These are phyloP conservation scores for Synergus gifuensis DNA, from an alignment of 2,888 invertebrate species.

Conservation along the genomic window DNA sequence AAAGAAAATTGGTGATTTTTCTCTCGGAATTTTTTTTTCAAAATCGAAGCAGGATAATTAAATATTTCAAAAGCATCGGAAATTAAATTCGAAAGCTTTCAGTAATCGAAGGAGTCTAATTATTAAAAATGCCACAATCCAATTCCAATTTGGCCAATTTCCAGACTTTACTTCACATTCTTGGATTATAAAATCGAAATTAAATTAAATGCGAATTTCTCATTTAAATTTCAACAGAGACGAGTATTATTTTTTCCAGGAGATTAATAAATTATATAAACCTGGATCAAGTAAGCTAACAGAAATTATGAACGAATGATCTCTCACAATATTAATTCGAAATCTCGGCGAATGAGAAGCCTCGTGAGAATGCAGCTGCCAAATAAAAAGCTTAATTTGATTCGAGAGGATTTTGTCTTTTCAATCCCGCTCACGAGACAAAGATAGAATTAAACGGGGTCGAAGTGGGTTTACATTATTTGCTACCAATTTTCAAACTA, in stretches of 20 bases:
- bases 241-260: background rate
- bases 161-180: no score
- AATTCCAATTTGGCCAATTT: background rate
- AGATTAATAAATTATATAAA: background rate
- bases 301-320: background rate
- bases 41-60: background rate
- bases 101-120: background rate
- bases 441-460: constrained; percentile 30
- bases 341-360: background rate
- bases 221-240: background rate
- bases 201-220: background rate
- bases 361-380: constrained; percentile 35
- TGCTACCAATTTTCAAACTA: constrained; percentile 5
- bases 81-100: background rate
- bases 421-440: constrained; percentile 25
- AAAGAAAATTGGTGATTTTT: background rate
- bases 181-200: no score
- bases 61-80: background rate
- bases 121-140: background rate
- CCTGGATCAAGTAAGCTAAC: background rate
- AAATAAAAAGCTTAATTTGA: constrained; percentile 41
- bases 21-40: background rate
- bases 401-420: constrained; percentile 31
- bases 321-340: constrained; percentile 22
- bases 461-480: constrained; percentile 32